phyloP scores from a whole-genome alignment of 2,797 vertebrate genomes.

The Nannoperca obscura region DNA sequence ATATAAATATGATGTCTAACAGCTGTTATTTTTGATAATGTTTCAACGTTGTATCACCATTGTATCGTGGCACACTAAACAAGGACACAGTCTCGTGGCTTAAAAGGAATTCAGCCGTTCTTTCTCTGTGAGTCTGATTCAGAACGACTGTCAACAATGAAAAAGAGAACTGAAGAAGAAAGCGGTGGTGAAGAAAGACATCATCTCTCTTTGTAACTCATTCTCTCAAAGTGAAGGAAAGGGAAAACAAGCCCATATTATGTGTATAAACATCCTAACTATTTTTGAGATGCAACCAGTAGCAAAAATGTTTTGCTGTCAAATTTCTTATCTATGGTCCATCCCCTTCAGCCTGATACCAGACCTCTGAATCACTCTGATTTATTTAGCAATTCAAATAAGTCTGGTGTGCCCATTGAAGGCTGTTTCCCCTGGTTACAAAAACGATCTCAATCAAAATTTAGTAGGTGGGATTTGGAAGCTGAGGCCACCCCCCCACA shows the following conservation, averaged over 20 bases:
- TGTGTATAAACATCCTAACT: background rate
- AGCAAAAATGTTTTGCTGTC: too few species aligned
- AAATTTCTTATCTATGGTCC: background rate
- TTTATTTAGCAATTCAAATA: background rate
- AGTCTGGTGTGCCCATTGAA: background rate
- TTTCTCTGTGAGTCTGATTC: constrained; percentile 28
- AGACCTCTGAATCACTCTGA: background rate
- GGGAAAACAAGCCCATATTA: background rate
- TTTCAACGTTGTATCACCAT: background rate
- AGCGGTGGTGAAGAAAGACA: background rate
- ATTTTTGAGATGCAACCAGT: background rate
- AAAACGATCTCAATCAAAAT: background rate
- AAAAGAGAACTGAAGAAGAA: background rate
- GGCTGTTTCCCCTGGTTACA: background rate
- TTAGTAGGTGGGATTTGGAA: background rate
- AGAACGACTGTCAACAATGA: constrained; percentile 19
- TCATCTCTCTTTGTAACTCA: background rate
- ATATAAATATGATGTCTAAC: background rate
- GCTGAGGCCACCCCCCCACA: too few species aligned
- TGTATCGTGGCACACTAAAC: background rate
- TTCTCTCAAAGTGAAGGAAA: background rate
- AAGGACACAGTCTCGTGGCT: background rate
- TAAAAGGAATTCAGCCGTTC: background rate
- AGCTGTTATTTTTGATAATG: background rate
- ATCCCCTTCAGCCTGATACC: too few species aligned